phyloP scores from a whole-genome alignment of 2,113 vertebrate genomes.

The Malaclemys terrapin region DNA sequence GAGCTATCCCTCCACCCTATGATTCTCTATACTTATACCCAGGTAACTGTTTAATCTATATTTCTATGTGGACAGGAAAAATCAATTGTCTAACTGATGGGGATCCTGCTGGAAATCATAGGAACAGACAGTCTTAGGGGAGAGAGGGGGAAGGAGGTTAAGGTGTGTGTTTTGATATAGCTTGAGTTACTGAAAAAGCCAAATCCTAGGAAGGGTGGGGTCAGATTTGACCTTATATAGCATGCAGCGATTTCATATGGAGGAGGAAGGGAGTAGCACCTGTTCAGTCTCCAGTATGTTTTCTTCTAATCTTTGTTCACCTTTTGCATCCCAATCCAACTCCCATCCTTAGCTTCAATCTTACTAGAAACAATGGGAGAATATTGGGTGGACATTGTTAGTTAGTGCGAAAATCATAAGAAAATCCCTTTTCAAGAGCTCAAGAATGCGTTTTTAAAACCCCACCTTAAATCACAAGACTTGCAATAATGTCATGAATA shows the following conservation, averaged over 20 bases:
- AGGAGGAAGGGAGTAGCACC: neutral
- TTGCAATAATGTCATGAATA: neutral
- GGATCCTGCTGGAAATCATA: slow-evolving; percentile 67
- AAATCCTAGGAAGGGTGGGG: slow-evolving; percentile 37
- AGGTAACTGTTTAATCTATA: slow-evolving; percentile 62
- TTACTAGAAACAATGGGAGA: neutral
- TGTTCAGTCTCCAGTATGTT: neutral
- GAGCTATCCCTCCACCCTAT: no score
- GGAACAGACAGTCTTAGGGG: slow-evolving; percentile 60
- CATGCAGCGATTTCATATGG: slow-evolving; percentile 41
- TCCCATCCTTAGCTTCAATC: neutral
- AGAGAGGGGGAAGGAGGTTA: slow-evolving; percentile 46
- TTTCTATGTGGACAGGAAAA: slow-evolving; percentile 45
- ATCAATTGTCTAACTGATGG: slow-evolving; percentile 69
- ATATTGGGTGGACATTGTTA: neutral
- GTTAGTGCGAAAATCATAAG: neutral
- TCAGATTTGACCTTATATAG: slow-evolving; percentile 64
- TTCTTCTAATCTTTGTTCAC: neutral
- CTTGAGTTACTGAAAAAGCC: slow-evolving; percentile 59
- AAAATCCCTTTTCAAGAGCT: neutral
- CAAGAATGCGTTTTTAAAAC: neutral
- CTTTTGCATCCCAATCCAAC: neutral
- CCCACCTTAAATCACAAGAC: neutral
- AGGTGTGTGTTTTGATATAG: slow-evolving; percentile 71
- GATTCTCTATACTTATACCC: slow-evolving; percentile 34